Evolutionary conservation across 2,888 invertebrate species (phyloP), one percentile per base, ranked within the genome.

Genomic region (Magallana nippona): DNA sequence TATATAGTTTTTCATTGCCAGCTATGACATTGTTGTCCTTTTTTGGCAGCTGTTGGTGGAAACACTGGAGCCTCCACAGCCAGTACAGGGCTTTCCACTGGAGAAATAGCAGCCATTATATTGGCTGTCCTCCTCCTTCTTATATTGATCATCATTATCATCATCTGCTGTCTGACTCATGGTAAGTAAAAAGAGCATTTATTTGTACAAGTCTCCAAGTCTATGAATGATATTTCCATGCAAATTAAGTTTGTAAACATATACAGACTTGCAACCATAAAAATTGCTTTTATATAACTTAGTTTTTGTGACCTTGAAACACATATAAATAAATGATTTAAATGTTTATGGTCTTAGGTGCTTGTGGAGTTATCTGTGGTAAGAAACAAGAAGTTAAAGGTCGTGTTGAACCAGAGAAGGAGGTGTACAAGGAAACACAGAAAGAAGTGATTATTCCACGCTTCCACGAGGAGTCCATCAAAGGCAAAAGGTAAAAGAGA

Each of bases 41-140:
- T 55, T 13, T 13, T 32, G 17, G 1, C 27, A 60, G 56, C 11
- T n/a, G 78, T n/a, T 80, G 58, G 60, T 60, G 55, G 62, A 82
- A 86, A 13, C 55, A 77, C 78, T 22, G 87, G 86, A 55, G 87
- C 88, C 1, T 81, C 85, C 11, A 85, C 63, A 11, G 86, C 84
- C 19, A 86, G 27, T 10, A 63, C 71, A 13, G 82, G 85, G 10
- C 60, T 89, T 13, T 87, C 88, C 15, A 81, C 82, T 0, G 89
- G 89, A 79, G 85, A 86, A 11, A 87, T 89, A 13, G 88, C 87
- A 10, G 87, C 88, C 27, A 86, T 89, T 19, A 84, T 88, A 15
- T 78, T 89, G 17, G 82, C 86, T 22, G 55, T 78, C 8, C 78
- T 89, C 77, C 84, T 88, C 55, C 56, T 84, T 32, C 15, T 88